Evolutionary conservation across 2,113 vertebrate species (phyloP).

Genomic region (Collichthys lucidus): DNA sequence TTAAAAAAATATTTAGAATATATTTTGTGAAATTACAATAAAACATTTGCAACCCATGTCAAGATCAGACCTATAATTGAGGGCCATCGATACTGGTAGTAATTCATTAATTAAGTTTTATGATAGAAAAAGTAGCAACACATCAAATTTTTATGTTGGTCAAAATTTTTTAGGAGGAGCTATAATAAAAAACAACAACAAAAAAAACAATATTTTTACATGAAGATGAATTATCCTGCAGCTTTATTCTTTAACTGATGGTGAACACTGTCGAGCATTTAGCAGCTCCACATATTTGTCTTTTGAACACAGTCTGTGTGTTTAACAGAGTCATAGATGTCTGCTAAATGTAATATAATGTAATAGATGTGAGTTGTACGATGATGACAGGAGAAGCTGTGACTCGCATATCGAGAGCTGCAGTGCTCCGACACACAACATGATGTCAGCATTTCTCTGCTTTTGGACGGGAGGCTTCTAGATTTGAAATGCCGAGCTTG

Average conservation of each 20-base stretch:
- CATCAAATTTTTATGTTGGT: not conserved
- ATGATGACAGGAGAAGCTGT: not conserved
- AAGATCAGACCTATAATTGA: not conserved
- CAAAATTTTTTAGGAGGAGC: not conserved
- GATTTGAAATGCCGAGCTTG: not conserved
- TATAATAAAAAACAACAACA: too few relatives aligned
- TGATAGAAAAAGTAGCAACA: not conserved
- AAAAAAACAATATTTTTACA: not conserved
- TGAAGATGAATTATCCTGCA: too few relatives aligned
- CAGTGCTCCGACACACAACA: slow-evolving; percentile 40
- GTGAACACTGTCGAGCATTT: not conserved
- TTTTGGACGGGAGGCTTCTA: not conserved
- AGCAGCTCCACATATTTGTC: not conserved
- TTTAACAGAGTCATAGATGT: not conserved
- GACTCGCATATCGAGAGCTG: slow-evolving; percentile 23
- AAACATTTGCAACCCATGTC: too few relatives aligned
- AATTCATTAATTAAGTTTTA: not conserved
- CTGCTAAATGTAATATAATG: too few relatives aligned
- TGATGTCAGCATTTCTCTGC: slow-evolving; percentile 46
- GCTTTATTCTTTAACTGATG: too few relatives aligned
- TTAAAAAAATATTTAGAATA: too few relatives aligned
- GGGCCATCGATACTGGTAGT: not conserved
- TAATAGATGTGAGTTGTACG: too few relatives aligned
- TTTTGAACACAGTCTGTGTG: not conserved
- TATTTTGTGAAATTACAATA: too few relatives aligned